Evolutionary conservation across 1,140 invertebrate genomes (phyloP).

Genomic region (Drosophila kohkoa): DNA sequence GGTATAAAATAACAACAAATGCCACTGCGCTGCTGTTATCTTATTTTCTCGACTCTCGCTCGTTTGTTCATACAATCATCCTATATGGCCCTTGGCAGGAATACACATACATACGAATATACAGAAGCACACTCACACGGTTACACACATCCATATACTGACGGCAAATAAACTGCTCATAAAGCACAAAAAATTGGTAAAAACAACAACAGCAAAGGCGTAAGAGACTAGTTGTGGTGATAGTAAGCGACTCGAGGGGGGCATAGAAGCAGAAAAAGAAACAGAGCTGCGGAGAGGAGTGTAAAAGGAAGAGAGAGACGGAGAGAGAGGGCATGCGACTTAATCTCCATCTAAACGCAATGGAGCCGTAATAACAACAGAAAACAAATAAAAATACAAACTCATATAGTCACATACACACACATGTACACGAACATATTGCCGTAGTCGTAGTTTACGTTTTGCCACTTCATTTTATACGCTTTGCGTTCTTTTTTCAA

Average conservation of each 20-base stretch:
- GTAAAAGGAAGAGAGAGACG: neutral
- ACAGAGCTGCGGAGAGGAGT: neutral
- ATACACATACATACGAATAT: constrained; percentile 8
- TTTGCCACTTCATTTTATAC: constrained; percentile 81
- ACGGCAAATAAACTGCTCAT: constrained; percentile 79
- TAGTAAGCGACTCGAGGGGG: constrained; percentile 7
- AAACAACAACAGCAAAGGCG: constrained; percentile 56
- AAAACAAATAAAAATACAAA: constrained; percentile 76
- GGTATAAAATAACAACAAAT: constrained; percentile 13
- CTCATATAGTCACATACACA: constrained; percentile 29
- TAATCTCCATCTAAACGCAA: constrained; percentile 83
- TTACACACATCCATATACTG: constrained; percentile 19
- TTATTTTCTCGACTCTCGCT: constrained; percentile 31
- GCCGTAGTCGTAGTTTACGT: constrained; percentile 73
- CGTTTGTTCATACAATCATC: constrained; percentile 23
- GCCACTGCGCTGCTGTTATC: constrained; percentile 36
- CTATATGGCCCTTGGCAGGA: constrained; percentile 44
- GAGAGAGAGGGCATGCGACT: constrained; percentile 53
- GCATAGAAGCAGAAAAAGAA: too few relatives aligned
- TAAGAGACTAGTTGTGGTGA: constrained; percentile 29
- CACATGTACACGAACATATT: constrained; percentile 6
- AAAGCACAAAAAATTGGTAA: constrained; percentile 68
- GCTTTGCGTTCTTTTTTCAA: constrained; percentile 29
- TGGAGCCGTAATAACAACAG: constrained; percentile 81
- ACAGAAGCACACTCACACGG: constrained; percentile 10